These are phyloP conservation scores for Andricus quercusramuli DNA, from an alignment of 2,888 invertebrate genomes.

Conservation along the genomic window DNA sequence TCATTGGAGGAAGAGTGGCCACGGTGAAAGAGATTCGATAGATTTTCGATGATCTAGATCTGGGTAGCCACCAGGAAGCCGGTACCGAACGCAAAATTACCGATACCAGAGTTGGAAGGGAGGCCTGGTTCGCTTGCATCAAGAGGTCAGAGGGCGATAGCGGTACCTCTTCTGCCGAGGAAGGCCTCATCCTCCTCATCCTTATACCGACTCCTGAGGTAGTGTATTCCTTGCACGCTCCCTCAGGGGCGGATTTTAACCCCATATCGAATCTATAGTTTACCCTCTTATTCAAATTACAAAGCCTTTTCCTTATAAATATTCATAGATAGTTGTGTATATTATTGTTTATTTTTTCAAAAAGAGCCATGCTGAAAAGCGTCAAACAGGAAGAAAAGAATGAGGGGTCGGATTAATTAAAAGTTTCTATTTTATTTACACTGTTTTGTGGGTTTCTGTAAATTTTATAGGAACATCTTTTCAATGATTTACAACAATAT, in stretches of 20 bases:
- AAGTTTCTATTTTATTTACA: no score
- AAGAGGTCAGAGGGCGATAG: slow-evolving; percentile 77
- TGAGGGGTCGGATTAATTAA: no score
- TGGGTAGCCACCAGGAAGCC: slow-evolving; percentile 70
- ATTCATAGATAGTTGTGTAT: no score
- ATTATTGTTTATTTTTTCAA: no score
- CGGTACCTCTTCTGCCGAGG: slow-evolving; percentile 73
- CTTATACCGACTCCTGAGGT: slow-evolving; percentile 53
- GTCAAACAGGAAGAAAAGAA: no score
- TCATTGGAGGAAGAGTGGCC: slow-evolving; percentile 23
- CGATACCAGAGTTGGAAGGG: slow-evolving; percentile 65
- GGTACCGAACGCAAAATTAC: slow-evolving; percentile 72
- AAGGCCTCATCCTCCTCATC: slow-evolving; percentile 56
- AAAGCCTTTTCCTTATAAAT: no score
- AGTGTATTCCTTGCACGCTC: slow-evolving; percentile 52
- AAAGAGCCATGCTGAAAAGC: no score
- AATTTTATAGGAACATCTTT: no score
- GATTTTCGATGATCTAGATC: slow-evolving; percentile 72
- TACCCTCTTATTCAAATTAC: background rate
- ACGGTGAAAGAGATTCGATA: slow-evolving; percentile 49
- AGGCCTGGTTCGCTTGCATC: slow-evolving; percentile 70
- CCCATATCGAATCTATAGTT: background rate
- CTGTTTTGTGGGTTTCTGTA: no score
- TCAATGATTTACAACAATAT: no score
- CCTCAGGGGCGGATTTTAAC: slow-evolving; percentile 43